Percentiles rank a stretch among this genome's conserved stretches.
These are phyloP conservation scores for Creontiades dilutus DNA, from an alignment of 2,888 invertebrate genomes.

Conservation along the genomic window DNA sequence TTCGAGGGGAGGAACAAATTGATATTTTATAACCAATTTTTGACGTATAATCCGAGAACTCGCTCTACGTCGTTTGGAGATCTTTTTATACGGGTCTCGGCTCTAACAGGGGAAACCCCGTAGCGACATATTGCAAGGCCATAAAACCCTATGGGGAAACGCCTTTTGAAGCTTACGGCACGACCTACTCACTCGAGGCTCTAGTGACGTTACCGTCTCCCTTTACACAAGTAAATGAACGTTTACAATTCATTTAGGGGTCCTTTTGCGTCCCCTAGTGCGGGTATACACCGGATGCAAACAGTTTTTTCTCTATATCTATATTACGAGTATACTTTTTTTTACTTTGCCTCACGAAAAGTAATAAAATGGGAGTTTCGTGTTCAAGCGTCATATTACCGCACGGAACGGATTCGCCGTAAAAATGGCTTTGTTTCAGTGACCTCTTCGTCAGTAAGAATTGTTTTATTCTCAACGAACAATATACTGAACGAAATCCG, in stretches of 20 bases:
- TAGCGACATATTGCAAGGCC: constrained; percentile 51
- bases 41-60: constrained; percentile 56
- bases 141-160: constrained; percentile 46
- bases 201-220: constrained; percentile 27
- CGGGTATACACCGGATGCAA: not conserved
- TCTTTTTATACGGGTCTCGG: constrained; percentile 14
- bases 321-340: not conserved
- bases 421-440: not conserved
- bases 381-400: constrained; percentile 5
- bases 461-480: no score
- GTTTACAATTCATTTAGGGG: constrained; percentile 47
- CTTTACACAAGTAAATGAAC: constrained; percentile 47
- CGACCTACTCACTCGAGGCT: not conserved
- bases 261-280: not conserved
- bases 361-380: not conserved
- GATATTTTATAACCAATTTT: constrained; percentile 67
- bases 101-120: constrained; percentile 33
- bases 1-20: constrained; percentile 48
- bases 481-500: no score
- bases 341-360: not conserved
- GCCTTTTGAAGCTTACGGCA: constrained; percentile 10
- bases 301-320: not conserved
- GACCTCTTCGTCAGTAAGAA: no score
- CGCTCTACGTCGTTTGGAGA: not conserved
- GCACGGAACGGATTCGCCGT: not conserved